Percentiles rank a stretch among this genome's conserved stretches.
phyloP scores from a whole-genome alignment of 2,113 vertebrate species.

The Hoplias malabaricus region DNA sequence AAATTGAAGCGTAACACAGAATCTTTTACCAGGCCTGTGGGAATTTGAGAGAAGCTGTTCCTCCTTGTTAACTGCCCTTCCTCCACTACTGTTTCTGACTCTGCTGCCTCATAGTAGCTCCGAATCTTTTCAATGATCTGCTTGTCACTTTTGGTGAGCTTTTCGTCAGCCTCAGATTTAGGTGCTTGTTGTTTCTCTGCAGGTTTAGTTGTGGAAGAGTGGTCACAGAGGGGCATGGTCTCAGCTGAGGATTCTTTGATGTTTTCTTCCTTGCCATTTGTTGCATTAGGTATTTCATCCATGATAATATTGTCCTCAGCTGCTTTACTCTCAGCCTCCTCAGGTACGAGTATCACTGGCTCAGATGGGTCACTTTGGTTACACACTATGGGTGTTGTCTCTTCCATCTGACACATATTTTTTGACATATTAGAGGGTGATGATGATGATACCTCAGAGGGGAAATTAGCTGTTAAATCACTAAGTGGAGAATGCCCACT shows the following conservation, averaged over 20 bases:
- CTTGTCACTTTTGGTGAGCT: conserved; percentile 62
- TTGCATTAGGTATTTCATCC: conserved; percentile 32
- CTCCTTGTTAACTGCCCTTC: conserved; percentile 45
- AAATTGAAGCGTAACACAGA: conserved; percentile 69
- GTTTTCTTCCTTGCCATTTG: conserved; percentile 1
- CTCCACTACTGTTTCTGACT: conserved; percentile 52
- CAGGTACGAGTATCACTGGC: conserved; percentile 5
- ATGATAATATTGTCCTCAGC: conserved; percentile 40
- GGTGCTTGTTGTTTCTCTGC: neutral
- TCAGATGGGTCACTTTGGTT: neutral
- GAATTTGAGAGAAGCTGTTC: conserved; percentile 74
- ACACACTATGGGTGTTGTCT: neutral
- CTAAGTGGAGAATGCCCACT: neutral
- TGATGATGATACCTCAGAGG: conserved; percentile 47
- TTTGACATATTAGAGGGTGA: conserved; percentile 55
- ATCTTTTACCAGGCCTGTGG: conserved; percentile 72
- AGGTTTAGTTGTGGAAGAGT: neutral
- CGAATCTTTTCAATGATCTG: conserved; percentile 80
- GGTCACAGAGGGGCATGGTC: neutral
- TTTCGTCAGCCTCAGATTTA: conserved; percentile 41
- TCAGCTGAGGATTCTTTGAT: neutral
- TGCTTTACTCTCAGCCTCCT: neutral
- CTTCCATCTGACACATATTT: conserved; percentile 25
- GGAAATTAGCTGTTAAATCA: conserved; percentile 53
- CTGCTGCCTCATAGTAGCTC: conserved; percentile 77